Evolutionary conservation across 2,888 invertebrate species (phyloP), one percentile per base, ranked within the genome.

Genomic region (Agriopis leucophaearia): DNA sequence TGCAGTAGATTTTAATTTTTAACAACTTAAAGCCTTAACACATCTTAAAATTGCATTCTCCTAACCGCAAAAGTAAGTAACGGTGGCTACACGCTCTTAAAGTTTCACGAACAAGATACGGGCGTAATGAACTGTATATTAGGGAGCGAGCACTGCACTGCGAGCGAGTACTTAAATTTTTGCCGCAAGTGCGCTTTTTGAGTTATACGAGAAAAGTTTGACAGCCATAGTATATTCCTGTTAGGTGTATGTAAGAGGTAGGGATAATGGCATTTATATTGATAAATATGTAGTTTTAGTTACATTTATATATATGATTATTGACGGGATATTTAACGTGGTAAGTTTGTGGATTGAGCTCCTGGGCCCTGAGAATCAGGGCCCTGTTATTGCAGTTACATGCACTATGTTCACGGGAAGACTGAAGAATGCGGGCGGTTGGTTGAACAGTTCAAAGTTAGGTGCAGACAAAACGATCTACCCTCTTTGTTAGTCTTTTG

Each of bases 181-280:
- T 52, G 10, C n/a, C 9, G n/a, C 12, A 8, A 36, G 18, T 35
- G 35, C 15, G 57, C 45, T 57, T 45, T 83, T 84, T 84, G 82
- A 87, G 81, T 85, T 81, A 84, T 82, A 87, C 83, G 84, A 85
- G 78, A 74, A 66, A 87, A 88, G 82, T 89, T 89, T 82, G 79
- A 83, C 83, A 82, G 79, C 85, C 82, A 80, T 82, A 35, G 27
- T 27, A 13, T 27, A 35, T 51, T 50, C 27, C 7, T 35, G 6
- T 50, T 27, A 27, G 6, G 7, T 27, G 8, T 35, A 48, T 5
- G 4, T 0, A 10, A 9, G 9, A 38, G 38, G 38, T 38, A 38
- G 38, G 8, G 5, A 27, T 27, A 27, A 27, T n/a, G n/a, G n/a
- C n/a, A n/a, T n/a, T n/a, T n/a, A n/a, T n/a, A n/a, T n/a, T n/a